A percentile compares a stretch with the other conserved stretches of the same genome.
Evolutionary conservation across 2,888 invertebrate genomes (phyloP).

Genomic region (Plagodis dolabraria): DNA sequence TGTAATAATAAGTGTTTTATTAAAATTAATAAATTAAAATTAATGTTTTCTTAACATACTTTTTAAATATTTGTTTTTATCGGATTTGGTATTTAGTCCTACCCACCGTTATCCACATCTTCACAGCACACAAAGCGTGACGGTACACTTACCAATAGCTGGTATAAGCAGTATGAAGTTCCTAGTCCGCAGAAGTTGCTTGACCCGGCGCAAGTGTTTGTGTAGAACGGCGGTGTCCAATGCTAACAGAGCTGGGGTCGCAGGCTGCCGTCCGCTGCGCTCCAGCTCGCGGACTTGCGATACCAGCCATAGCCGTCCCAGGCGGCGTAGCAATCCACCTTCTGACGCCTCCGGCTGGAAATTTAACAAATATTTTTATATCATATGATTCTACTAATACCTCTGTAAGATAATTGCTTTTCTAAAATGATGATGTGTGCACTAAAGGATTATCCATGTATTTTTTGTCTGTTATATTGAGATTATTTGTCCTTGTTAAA

Average conservation of each 20-base stretch:
- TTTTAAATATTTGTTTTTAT: too few relatives aligned
- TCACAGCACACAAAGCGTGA: too few relatives aligned
- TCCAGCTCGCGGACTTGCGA: conserved; percentile 95
- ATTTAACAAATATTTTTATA: background rate
- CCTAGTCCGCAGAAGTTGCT: conserved; percentile 91
- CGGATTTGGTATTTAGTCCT: too few relatives aligned
- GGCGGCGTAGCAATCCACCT: conserved; percentile 90
- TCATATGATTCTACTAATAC: background rate
- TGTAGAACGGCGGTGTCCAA: conserved; percentile 93
- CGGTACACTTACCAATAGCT: conserved; percentile 87
- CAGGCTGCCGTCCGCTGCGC: conserved; percentile 86
- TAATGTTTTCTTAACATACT: too few relatives aligned
- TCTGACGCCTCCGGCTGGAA: conserved; percentile 54
- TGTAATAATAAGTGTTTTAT: too few relatives aligned
- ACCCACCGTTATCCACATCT: too few relatives aligned
- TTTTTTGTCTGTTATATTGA: too few relatives aligned
- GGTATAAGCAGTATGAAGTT: conserved; percentile 96
- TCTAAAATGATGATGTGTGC: background rate
- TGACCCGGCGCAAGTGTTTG: conserved; percentile 90
- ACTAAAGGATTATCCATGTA: too few relatives aligned
- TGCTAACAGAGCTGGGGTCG: conserved; percentile 93
- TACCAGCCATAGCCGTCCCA: conserved; percentile 95
- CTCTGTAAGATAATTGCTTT: too few relatives aligned
- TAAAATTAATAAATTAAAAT: too few relatives aligned
- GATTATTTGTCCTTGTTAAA: too few relatives aligned